These are phyloP conservation scores for Maccullochella peelii DNA, from an alignment of 2,113 vertebrate species.

Conservation along the genomic window DNA sequence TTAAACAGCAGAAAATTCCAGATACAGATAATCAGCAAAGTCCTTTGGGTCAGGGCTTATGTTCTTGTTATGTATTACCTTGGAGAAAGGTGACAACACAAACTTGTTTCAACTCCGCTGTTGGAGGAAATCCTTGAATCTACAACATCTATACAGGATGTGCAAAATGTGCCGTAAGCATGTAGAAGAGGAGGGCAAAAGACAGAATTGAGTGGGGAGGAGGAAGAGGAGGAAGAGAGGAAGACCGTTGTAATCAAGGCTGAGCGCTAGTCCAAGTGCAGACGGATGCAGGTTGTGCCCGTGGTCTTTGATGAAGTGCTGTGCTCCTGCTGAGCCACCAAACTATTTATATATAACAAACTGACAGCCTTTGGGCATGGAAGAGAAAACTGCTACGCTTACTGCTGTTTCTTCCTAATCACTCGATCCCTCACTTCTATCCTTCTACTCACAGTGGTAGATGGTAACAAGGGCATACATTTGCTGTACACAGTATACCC, in stretches of 20 bases:
- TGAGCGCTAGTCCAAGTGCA: constrained; percentile 63
- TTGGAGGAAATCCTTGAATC: constrained; percentile 36
- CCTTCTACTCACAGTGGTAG: background rate
- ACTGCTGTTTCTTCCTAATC: constrained; percentile 48
- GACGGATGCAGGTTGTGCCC: constrained; percentile 73
- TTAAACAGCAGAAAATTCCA: background rate
- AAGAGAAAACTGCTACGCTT: constrained; percentile 67
- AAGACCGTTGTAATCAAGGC: constrained; percentile 71
- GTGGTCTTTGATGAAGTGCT: constrained; percentile 79
- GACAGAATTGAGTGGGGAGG: background rate
- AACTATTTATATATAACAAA: constrained; percentile 72
- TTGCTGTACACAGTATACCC: background rate
- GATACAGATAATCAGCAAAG: background rate
- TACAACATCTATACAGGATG: constrained; percentile 63
- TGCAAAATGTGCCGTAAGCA: constrained; percentile 47
- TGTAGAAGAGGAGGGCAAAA: constrained; percentile 14
- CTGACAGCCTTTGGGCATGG: constrained; percentile 58
- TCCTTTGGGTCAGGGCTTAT: background rate
- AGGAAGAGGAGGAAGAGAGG: background rate
- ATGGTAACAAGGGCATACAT: background rate
- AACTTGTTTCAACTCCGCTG: constrained; percentile 2
- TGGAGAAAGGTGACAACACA: background rate
- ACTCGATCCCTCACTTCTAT: constrained; percentile 10
- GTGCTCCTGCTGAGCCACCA: constrained; percentile 76
- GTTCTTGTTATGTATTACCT: background rate